A percentile compares a stretch with the other conserved stretches of the same genome.
Conservation (phyloP, 2,888 invertebrate species). For the Acronicta psi region DNA sequence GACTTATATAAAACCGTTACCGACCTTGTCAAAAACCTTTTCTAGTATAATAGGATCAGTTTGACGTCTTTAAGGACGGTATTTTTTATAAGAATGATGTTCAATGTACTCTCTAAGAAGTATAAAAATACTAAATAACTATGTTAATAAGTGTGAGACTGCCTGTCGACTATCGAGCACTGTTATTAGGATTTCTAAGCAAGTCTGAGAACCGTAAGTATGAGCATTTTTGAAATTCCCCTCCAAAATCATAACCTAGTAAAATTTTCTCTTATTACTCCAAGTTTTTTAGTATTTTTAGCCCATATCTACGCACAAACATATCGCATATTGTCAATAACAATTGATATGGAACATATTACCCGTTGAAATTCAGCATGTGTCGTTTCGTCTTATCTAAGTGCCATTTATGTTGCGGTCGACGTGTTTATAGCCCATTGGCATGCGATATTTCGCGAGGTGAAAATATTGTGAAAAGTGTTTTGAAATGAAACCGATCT, state of each 20-base stretch:
- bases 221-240: too few species aligned
- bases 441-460: constrained; percentile 55
- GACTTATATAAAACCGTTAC: constrained; percentile 41
- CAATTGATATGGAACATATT: constrained; percentile 42
- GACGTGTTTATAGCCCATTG: constrained; percentile 64
- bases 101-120: too few species aligned
- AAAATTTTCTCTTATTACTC: too few species aligned
- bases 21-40: constrained; percentile 27
- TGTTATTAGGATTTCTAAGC: too few species aligned
- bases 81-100: background rate
- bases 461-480: constrained; percentile 43
- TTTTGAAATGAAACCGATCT: constrained; percentile 15
- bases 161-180: too few species aligned
- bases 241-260: too few species aligned
- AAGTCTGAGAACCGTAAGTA: too few species aligned
- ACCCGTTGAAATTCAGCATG: constrained; percentile 58
- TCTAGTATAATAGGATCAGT: constrained; percentile 12
- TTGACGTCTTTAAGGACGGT: constrained; percentile 33
- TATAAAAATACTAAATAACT: too few species aligned
- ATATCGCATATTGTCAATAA: too few species aligned
- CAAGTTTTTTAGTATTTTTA: too few species aligned
- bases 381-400: constrained; percentile 67
- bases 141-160: too few species aligned
- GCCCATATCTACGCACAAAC: too few species aligned
- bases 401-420: constrained; percentile 63